Conservation (phyloP, 2,113 vertebrate species). For the Herpetotheres cachinnans region DNA sequence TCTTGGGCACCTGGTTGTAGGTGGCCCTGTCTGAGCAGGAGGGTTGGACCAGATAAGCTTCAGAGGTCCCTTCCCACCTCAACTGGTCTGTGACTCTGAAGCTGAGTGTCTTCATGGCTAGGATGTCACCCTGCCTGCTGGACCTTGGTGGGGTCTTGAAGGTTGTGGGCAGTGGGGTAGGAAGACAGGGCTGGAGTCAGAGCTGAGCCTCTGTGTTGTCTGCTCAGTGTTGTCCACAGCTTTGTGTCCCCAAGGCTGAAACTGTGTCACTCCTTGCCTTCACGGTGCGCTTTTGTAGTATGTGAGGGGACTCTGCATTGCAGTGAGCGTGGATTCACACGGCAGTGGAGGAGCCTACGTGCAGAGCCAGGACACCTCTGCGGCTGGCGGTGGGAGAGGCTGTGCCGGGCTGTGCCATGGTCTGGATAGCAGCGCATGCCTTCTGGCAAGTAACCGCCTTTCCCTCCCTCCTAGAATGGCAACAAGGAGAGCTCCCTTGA, state of each 20-base stretch:
- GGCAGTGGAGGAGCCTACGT: neutral
- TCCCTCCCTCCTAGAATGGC: constrained; percentile 82
- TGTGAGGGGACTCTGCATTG: neutral
- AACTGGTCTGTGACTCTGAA: neutral
- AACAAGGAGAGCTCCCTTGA: constrained; percentile 88
- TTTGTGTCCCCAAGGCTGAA: neutral
- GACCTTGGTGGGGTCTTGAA: neutral
- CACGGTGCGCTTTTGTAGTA: fast-evolving
- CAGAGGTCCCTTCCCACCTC: neutral
- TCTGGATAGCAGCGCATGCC: fast-evolving
- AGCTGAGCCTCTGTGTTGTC: neutral
- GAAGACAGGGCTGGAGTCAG: neutral
- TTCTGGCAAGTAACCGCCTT: neutral
- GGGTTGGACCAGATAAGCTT: neutral
- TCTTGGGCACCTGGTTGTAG: neutral
- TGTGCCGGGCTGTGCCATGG: neutral
- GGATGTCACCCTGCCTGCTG: neutral
- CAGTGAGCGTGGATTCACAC: neutral
- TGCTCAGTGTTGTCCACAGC: neutral
- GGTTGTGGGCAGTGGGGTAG: fast-evolving
- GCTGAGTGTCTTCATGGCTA: neutral
- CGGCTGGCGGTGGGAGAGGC: neutral
- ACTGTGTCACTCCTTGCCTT: neutral
- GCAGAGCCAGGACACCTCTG: fast-evolving
- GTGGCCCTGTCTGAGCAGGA: too few species aligned